Evolutionary conservation across 1,140 invertebrate species (phyloP), one percentile per base, ranked within the genome.

Genomic region (Drosophila kohkoa): DNA sequence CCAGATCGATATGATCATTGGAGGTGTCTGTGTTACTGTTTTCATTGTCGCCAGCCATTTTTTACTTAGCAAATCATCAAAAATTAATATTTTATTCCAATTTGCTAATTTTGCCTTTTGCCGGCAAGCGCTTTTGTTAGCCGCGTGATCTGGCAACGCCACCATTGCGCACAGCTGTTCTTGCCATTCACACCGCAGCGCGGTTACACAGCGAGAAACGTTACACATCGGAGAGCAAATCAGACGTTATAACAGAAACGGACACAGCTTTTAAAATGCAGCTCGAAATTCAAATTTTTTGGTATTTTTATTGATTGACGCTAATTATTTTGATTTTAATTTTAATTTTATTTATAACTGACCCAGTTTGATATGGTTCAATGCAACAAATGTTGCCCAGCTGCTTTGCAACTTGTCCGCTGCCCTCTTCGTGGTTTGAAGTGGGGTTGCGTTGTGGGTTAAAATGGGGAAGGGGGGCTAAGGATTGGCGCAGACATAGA

Each of bases 41-140:
- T 57, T 92, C 91, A 30, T 67, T 72, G 16, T 91, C 83, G 0
- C 73, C 79, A 4, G 91, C 77, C 91, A 92, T 88, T 66, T 70
- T 58, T 2, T 32, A 15, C 3, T 11, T 7, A 11, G 16, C 10
- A 54, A 30, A 45, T 11, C 10, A 60, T 58, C 28, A 4, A 46
- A 54, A 13, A 48, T 3, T 4, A 25, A 25, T 25, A 25, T 25
- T 4, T 28, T 64, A 7, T n/a, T 28, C 20, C 25, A 54, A 45
- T 62, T 62, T 51, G 38, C 30, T 66, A 64, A 54, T 58, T 67
- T 58, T 67, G 51, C 15, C 55, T 30, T 59, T 13, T 35, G 68
- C 62, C 69, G 81, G 66, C 69, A 45, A 52, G 46, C 51, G 49
- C 25, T 57, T 30, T 10, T 25, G 15, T 55, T 28, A 43, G 1